Evolutionary conservation across 2,888 invertebrate species (phyloP).

Genomic region (Callosobruchus maculatus): DNA sequence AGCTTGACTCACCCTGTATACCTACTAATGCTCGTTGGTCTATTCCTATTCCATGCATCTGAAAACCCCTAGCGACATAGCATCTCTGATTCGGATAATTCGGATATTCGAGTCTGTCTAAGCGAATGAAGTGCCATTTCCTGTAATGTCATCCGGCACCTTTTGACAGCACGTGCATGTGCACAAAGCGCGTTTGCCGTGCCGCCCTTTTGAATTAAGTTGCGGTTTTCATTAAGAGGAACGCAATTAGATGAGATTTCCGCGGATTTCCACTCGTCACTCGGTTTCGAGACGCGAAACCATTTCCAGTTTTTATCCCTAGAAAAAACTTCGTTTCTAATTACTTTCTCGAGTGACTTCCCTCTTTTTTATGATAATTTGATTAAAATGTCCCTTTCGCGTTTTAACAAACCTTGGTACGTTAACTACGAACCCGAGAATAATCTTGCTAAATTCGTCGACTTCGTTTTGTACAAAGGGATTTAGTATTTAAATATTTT

Average conservation of each 20-base stretch:
- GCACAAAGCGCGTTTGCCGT: not conserved
- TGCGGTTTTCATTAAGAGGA: not conserved
- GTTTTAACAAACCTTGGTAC: not conserved
- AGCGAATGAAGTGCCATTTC: not conserved
- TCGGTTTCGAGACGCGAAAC: not conserved
- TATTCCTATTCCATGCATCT: no score
- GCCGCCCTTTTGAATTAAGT: not conserved
- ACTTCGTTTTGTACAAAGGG: no score
- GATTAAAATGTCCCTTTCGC: not conserved
- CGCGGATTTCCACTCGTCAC: not conserved
- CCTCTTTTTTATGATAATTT: not conserved
- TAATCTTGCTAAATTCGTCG: not conserved
- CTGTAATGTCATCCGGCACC: not conserved
- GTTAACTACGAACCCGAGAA: not conserved
- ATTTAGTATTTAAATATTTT: no score
- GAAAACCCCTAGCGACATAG: no score
- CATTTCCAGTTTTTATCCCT: not conserved
- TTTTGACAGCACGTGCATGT: not conserved
- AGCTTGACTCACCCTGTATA: no score
- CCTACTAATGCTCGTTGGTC: no score
- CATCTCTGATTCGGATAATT: no score
- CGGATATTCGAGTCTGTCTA: not conserved
- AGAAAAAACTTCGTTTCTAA: not conserved
- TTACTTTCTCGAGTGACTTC: not conserved
- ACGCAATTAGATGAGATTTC: not conserved